These are phyloP conservation scores for Epizoanthus fatuus DNA, from an alignment of 92 coral and sea anemone species.

Conservation along the genomic window DNA sequence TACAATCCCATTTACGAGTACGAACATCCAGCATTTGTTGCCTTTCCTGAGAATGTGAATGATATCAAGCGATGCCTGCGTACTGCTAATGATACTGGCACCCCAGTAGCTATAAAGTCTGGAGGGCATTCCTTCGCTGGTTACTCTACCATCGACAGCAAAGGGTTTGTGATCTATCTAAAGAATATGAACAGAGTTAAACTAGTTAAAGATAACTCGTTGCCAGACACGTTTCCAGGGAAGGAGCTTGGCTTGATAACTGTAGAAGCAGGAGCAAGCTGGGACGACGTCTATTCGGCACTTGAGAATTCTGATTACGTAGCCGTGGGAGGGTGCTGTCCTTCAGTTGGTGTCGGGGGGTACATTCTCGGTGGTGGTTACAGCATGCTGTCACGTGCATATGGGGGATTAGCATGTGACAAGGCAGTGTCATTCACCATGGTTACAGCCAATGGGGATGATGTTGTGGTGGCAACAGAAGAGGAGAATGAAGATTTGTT, in stretches of 20 bases:
- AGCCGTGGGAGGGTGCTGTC: slow-evolving; percentile 92
- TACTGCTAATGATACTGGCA: slow-evolving; percentile 56
- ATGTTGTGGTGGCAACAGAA: slow-evolving; percentile 68
- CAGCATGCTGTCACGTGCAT: slow-evolving; percentile 92
- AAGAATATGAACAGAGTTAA: slow-evolving; percentile 70
- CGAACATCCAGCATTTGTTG: slow-evolving; percentile 91
- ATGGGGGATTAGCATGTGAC: slow-evolving; percentile 89
- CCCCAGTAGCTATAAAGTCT: slow-evolving; percentile 81
- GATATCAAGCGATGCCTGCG: slow-evolving; percentile 86
- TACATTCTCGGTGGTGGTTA: slow-evolving; percentile 93
- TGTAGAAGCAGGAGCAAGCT: slow-evolving; percentile 73
- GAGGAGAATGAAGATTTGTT: slow-evolving; percentile 80
- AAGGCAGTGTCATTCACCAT: slow-evolving; percentile 82
- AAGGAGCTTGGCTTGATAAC: slow-evolving; percentile 67
- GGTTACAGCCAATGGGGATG: slow-evolving; percentile 85
- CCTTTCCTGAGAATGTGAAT: slow-evolving; percentile 72
- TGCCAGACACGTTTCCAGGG: slow-evolving; percentile 83
- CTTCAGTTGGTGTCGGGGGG: slow-evolving; percentile 90
- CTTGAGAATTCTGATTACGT: slow-evolving; percentile 75
- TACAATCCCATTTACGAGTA: slow-evolving; percentile 77
- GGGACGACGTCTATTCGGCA: slow-evolving; percentile 85
- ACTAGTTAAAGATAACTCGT: slow-evolving; percentile 37
- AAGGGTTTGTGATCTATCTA: slow-evolving; percentile 88
- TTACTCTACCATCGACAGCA: slow-evolving; percentile 82
- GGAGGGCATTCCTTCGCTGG: slow-evolving; percentile 94